These are phyloP conservation scores for Pandion haliaetus DNA, from an alignment of 2,113 vertebrate genomes.

Conservation along the genomic window DNA sequence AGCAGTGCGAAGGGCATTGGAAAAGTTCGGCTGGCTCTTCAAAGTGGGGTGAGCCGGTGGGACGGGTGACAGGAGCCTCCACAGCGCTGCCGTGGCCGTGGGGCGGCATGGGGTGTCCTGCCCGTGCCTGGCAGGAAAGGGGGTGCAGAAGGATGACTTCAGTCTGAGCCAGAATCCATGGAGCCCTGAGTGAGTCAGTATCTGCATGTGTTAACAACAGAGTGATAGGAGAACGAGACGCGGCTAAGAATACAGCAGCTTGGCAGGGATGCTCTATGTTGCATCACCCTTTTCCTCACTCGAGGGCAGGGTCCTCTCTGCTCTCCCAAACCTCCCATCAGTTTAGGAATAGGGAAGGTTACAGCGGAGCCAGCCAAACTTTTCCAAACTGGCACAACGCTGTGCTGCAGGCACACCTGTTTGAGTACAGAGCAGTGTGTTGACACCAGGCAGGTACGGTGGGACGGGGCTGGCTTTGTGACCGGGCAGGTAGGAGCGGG, in stretches of 20 bases:
- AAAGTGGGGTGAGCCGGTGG: not conserved
- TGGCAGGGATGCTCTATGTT: not conserved
- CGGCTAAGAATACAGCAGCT: not conserved
- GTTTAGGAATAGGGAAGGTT: not conserved
- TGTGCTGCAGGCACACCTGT: not conserved
- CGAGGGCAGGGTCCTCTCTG: not conserved
- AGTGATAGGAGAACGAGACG: conserved; percentile 8
- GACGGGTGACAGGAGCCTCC: not conserved
- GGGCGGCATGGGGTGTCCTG: not conserved
- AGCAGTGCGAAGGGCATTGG: not conserved
- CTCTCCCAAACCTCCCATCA: not conserved
- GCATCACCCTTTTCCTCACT: conserved; percentile 1
- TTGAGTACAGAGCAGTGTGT: not conserved
- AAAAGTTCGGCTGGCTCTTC: not conserved
- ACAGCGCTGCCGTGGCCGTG: not conserved
- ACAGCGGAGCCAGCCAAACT: not conserved
- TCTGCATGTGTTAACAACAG: not conserved
- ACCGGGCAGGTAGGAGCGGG: accelerated
- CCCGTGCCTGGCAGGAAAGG: not conserved
- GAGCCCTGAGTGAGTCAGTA: not conserved
- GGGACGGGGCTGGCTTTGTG: accelerated
- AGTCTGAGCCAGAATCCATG: not conserved
- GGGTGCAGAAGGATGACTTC: not conserved
- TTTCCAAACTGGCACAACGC: not conserved
- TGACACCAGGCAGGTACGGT: not conserved